phyloP scores from a whole-genome alignment of 64 coral and sea anemone species.

The Pachyseris speciosa region DNA sequence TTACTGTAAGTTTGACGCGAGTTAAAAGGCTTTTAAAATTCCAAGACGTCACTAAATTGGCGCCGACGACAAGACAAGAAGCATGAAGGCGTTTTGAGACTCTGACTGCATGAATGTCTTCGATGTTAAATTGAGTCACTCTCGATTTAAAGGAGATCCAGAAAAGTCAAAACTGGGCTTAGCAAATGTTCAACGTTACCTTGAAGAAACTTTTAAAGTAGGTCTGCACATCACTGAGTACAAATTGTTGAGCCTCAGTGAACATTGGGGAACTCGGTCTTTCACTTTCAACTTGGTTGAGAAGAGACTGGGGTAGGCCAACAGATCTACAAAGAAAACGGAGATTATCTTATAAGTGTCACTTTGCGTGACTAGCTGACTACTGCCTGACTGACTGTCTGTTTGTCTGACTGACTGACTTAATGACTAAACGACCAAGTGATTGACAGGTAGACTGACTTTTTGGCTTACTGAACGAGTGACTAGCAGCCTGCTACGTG shows the following conservation, averaged over 20 bases:
- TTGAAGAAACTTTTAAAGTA: conserved; percentile 88
- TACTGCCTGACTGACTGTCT: neutral
- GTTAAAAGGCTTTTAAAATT: too few species aligned
- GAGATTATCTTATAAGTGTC: too few species aligned
- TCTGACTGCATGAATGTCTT: too few species aligned
- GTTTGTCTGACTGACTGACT: neutral
- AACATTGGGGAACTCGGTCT: conserved; percentile 78
- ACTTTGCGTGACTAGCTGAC: neutral
- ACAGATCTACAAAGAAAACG: conserved; percentile 27
- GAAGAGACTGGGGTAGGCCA: conserved; percentile 46
- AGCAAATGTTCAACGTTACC: conserved; percentile 16
- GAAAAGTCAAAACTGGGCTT: too few species aligned
- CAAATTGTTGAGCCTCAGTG: conserved; percentile 74
- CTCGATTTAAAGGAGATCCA: too few species aligned
- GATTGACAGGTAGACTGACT: neutral
- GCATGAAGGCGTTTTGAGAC: too few species aligned
- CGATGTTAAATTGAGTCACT: too few species aligned
- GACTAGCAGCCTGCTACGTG: too few species aligned
- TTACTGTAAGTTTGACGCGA: too few species aligned
- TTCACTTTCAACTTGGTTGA: conserved; percentile 71
- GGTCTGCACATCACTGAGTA: conserved; percentile 63
- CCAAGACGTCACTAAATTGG: too few species aligned
- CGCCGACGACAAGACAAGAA: too few species aligned
- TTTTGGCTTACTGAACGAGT: neutral
- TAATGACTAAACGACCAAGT: too few species aligned